Evolutionary conservation across 2,888 invertebrate genomes (phyloP).

Genomic region (Eupsilia transversa): DNA sequence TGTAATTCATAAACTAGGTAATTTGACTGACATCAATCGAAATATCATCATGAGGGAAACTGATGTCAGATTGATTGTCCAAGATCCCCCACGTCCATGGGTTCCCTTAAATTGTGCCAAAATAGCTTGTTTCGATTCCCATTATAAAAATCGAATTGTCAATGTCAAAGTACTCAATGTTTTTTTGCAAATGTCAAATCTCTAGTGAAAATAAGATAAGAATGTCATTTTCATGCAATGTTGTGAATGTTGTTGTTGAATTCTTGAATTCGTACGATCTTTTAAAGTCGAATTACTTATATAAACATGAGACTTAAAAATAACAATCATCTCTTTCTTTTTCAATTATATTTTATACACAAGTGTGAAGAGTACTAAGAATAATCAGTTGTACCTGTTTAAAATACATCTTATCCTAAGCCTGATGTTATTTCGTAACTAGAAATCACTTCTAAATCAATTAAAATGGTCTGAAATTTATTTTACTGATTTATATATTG

Average conservation of each 20-base stretch:
- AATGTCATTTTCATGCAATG: background rate
- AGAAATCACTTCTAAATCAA: background rate
- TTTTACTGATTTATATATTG: background rate
- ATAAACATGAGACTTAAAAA: conserved; percentile 22
- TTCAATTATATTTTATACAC: background rate
- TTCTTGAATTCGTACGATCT: background rate
- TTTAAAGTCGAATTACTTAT: background rate
- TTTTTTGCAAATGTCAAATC: conserved; percentile 8
- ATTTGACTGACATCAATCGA: background rate
- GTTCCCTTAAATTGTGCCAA: background rate
- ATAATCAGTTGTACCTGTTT: background rate
- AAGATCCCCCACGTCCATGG: no score
- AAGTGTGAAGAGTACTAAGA: background rate
- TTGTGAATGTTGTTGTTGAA: conserved; percentile 16
- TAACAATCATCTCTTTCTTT: conserved; percentile 6
- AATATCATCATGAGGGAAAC: background rate
- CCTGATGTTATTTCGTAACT: conserved; percentile 6
- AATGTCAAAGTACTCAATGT: no score
- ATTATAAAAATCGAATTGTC: background rate
- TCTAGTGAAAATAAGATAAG: background rate
- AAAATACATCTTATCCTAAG: background rate
- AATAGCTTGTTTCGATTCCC: background rate
- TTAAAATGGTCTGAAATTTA: conserved; percentile 11
- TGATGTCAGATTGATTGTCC: background rate
- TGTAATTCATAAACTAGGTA: no score